These are phyloP conservation scores for Chromis chromis DNA, from an alignment of 2,797 vertebrate species.

Conservation along the genomic window DNA sequence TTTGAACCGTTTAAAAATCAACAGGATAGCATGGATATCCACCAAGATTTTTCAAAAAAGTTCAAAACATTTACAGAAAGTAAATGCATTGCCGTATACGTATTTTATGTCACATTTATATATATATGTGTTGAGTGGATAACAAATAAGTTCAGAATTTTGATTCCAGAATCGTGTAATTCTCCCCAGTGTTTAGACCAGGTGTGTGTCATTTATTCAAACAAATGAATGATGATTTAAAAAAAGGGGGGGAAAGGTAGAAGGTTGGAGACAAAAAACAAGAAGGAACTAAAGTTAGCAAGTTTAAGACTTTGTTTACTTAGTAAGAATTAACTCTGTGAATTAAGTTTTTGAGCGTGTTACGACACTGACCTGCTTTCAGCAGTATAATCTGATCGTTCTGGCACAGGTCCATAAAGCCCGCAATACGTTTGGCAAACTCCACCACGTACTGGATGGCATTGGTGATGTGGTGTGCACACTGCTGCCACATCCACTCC, in stretches of 20 bases:
- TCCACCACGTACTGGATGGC: conserved; percentile 96
- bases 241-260: conserved; percentile 65
- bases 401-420: conserved; percentile 96
- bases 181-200: conserved; percentile 32
- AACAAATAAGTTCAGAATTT: conserved; percentile 20
- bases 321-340: not conserved
- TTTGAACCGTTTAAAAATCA: conserved; percentile 59
- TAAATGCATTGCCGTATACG: conserved; percentile 57
- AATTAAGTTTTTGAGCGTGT: conserved; percentile 12
- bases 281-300: conserved; percentile 63
- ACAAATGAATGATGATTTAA: conserved; percentile 27
- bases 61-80: conserved; percentile 58
- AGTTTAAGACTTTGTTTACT: conserved; percentile 41
- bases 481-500: conserved; percentile 95
- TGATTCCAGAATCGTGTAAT: conserved; percentile 33
- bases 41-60: conserved; percentile 33
- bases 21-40: conserved; percentile 40
- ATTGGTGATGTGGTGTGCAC: conserved; percentile 91
- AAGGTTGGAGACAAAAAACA: conserved; percentile 78
- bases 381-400: conserved; percentile 95
- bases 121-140: conserved; percentile 24
- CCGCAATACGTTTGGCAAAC: conserved; percentile 92
- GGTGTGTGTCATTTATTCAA: conserved; percentile 36
- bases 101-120: conserved; percentile 26
- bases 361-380: conserved; percentile 90